Evolutionary conservation across 1,140 invertebrate species (phyloP).

Genomic region (Scaptomyza montana): DNA sequence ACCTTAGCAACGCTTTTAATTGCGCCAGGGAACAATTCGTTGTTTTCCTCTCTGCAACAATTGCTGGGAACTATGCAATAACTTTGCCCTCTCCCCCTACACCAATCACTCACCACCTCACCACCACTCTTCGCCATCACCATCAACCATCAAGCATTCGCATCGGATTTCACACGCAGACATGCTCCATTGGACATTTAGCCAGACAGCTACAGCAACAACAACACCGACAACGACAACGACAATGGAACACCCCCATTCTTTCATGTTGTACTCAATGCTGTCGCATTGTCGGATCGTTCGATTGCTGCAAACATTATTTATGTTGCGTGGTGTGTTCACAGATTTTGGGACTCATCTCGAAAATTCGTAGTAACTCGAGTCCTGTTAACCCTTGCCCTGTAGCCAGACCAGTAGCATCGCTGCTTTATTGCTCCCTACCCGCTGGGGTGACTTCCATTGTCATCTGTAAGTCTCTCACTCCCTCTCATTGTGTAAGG

Average conservation of each 20-base stretch:
- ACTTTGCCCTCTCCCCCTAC: background rate
- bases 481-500: background rate
- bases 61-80: conserved; percentile 54
- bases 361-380: conserved; percentile 49
- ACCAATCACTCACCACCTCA: background rate
- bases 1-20: conserved; percentile 68
- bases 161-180: conserved; percentile 69
- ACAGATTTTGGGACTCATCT: conserved; percentile 17
- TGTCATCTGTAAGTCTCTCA: conserved; percentile 6
- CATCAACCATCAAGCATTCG: background rate
- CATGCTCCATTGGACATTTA: conserved; percentile 68
- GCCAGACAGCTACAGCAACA: conserved; percentile 5
- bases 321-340: conserved; percentile 40
- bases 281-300: conserved; percentile 55
- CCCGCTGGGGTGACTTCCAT: conserved; percentile 35
- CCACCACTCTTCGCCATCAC: too few species aligned
- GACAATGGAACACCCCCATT: conserved; percentile 10
- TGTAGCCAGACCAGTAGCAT: conserved; percentile 46
- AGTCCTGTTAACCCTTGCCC: conserved; percentile 63
- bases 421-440: conserved; percentile 16
- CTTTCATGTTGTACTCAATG: conserved; percentile 6
- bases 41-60: conserved; percentile 41
- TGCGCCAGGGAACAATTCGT: conserved; percentile 72
- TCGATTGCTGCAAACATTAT: conserved; percentile 63
- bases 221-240: background rate